Conservation (phyloP, 2,113 vertebrate genomes). For the Notiomystis cincta region DNA sequence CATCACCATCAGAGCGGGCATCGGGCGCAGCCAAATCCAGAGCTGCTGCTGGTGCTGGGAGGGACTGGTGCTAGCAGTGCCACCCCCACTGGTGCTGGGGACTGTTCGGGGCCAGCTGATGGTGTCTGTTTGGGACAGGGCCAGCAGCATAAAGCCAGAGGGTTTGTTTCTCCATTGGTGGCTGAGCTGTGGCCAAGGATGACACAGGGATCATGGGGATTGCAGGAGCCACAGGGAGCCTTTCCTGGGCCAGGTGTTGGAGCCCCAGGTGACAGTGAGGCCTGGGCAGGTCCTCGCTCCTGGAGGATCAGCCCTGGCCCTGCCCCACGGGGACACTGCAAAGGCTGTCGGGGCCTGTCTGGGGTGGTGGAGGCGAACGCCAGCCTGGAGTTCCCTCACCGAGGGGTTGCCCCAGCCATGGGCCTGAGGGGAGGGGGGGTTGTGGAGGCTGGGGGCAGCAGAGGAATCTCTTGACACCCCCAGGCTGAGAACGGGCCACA, state of each 20-base stretch:
- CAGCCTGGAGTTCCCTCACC: accelerated
- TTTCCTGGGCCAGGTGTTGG: accelerated
- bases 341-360: not conserved
- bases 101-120: not conserved
- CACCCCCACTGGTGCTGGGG: not conserved
- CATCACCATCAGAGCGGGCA: accelerated
- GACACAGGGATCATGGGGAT: not conserved
- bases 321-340: accelerated
- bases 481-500: accelerated
- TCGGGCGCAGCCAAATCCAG: accelerated
- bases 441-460: accelerated
- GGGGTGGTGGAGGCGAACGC: accelerated
- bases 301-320: not conserved
- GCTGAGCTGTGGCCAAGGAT: not conserved
- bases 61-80: not conserved
- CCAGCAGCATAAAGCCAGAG: accelerated
- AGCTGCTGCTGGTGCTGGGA: not conserved
- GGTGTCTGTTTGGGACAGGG: not conserved
- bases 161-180: not conserved
- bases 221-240: not conserved
- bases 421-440: not conserved
- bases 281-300: not conserved
- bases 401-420: accelerated
- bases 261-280: not conserved
- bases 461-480: not conserved